These are phyloP conservation scores for Tokudaia tokunoshimensis DNA, from an alignment of 2,797 vertebrate genomes.

Conservation along the genomic window DNA sequence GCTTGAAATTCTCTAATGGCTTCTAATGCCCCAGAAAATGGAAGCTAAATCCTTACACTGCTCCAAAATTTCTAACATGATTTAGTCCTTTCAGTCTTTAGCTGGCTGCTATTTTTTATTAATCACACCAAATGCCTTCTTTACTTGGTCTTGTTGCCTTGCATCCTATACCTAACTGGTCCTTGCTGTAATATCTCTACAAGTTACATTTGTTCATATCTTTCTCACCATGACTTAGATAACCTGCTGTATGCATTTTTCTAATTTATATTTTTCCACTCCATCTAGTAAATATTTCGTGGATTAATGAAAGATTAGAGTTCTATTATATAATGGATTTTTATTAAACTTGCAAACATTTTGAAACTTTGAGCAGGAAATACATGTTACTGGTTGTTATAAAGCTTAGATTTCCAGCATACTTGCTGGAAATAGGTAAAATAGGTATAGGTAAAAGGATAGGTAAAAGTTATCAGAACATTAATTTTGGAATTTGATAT, in stretches of 20 bases:
- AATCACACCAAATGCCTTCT: neutral
- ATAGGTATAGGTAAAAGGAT: too few species aligned
- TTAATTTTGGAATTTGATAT: neutral
- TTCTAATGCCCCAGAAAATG: neutral
- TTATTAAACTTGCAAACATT: neutral
- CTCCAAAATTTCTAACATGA: neutral
- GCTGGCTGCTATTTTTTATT: neutral
- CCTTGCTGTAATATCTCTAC: neutral
- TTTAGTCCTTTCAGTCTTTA: neutral
- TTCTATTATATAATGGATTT: neutral
- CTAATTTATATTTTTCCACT: neutral
- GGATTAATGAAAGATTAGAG: neutral
- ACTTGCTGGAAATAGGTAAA: too few species aligned
- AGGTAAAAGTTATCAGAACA: neutral
- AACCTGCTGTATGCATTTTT: neutral
- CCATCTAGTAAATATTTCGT: neutral
- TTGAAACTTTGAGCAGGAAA: neutral
- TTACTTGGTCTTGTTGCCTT: neutral
- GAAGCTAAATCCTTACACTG: neutral
- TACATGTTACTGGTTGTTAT: neutral
- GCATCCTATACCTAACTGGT: neutral
- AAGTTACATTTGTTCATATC: neutral
- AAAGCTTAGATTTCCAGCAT: neutral
- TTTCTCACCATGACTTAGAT: neutral
- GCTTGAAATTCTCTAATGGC: neutral